A percentile compares a stretch with the other conserved stretches of the same genome.
These are phyloP conservation scores for Oxyura jamaicensis DNA, from an alignment of 2,113 vertebrate species.

Conservation along the genomic window DNA sequence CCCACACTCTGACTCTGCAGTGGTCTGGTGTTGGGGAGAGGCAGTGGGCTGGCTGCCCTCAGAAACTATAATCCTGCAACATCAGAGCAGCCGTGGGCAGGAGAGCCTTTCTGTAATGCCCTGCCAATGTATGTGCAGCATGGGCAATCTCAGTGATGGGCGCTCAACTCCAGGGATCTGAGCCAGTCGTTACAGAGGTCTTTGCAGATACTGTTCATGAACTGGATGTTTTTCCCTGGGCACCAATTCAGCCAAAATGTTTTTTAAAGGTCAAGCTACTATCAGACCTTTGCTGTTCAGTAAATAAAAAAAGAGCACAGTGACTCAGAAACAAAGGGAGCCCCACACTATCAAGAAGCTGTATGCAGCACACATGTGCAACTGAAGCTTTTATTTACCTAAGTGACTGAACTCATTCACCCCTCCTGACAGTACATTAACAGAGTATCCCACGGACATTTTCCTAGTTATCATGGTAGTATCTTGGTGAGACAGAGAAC, in stretches of 20 bases:
- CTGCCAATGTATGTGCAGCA: not conserved
- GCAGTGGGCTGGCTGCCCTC: not conserved
- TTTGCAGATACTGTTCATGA: not conserved
- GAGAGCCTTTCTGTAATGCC: not conserved
- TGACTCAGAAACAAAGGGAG: not conserved
- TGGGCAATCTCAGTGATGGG: not conserved
- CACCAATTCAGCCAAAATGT: not conserved
- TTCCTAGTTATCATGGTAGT: not conserved
- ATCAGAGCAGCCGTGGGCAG: not conserved
- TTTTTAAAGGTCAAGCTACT: not conserved
- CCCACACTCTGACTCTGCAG: not conserved
- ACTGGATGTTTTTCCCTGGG: not conserved
- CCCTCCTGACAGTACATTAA: not conserved
- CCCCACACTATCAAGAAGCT: not conserved
- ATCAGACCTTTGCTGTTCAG: not conserved
- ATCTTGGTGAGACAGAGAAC: not conserved
- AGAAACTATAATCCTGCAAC: not conserved
- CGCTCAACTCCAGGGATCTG: not conserved
- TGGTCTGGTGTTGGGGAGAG: not conserved
- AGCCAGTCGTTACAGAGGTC: not conserved
- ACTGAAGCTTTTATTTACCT: not conserved
- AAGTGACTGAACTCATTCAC: not conserved
- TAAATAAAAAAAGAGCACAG: not conserved
- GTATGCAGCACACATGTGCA: accelerated
- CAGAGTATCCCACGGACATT: not conserved